phyloP scores from a whole-genome alignment of 1,140 invertebrate species.

The Diorhabda carinulata region DNA sequence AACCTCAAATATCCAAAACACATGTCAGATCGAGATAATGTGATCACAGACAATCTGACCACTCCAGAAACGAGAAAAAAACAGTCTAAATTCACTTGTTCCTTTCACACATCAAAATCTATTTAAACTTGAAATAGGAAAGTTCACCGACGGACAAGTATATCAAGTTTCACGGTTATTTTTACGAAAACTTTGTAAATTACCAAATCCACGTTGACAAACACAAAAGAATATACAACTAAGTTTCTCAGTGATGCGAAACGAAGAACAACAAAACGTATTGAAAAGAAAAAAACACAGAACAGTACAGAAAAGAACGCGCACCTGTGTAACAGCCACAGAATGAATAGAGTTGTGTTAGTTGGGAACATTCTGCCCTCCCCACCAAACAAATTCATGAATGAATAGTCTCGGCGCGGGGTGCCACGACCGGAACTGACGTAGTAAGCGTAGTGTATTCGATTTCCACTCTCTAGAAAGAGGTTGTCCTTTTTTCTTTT shows the following conservation, averaged over 20 bases:
- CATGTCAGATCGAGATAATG: neutral
- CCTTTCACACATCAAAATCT: neutral
- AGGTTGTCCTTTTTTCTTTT: neutral
- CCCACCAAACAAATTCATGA: constrained; percentile 39
- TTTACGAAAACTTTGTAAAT: neutral
- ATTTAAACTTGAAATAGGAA: neutral
- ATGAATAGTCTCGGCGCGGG: constrained; percentile 41
- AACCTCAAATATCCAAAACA: neutral
- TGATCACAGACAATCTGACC: neutral
- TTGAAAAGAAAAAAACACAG: constrained; percentile 15
- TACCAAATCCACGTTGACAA: neutral
- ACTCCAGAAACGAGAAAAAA: neutral
- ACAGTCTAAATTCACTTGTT: neutral
- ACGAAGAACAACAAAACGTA: neutral
- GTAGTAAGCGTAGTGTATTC: constrained; percentile 15
- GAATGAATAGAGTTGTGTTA: constrained; percentile 38
- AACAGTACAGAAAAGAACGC: constrained; percentile 22
- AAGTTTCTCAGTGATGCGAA: neutral
- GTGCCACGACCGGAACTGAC: constrained; percentile 29
- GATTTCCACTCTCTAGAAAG: neutral
- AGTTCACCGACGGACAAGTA: neutral
- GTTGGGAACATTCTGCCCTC: constrained; percentile 26
- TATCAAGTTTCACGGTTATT: neutral
- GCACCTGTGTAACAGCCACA: constrained; percentile 36
- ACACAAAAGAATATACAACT: neutral